Conservation (phyloP, 2,888 invertebrate genomes). For the Choreutis nemorana region DNA sequence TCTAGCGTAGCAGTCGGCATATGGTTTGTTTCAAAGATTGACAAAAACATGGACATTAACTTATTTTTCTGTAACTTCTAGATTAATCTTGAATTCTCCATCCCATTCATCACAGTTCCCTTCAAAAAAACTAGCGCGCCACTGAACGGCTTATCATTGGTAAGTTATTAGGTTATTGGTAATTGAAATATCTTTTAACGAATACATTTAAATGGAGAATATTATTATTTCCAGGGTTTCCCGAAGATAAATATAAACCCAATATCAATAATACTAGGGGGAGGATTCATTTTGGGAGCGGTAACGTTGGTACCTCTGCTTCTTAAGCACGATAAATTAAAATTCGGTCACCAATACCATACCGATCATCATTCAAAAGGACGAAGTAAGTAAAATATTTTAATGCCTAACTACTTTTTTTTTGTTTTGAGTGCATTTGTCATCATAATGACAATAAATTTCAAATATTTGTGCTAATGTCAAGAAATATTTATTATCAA, state of each 20-base stretch:
- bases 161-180: constrained; percentile 10
- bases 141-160: constrained; percentile 23
- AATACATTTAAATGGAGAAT: neutral
- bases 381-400: too few relatives aligned
- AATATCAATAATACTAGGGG: constrained; percentile 66
- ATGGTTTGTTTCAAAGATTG: too few relatives aligned
- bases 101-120: constrained; percentile 75
- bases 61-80: constrained; percentile 29
- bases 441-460: too few relatives aligned
- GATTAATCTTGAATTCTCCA: constrained; percentile 71
- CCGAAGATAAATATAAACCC: constrained; percentile 70
- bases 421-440: too few relatives aligned
- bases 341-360: constrained; percentile 13
- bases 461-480: too few relatives aligned
- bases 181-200: neutral
- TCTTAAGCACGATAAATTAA: constrained; percentile 20
- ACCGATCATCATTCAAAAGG: too few relatives aligned
- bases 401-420: too few relatives aligned
- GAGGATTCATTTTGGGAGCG: constrained; percentile 61
- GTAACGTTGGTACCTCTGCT: constrained; percentile 65
- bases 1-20: too few relatives aligned
- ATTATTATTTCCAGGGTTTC: constrained; percentile 27
- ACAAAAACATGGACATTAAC: neutral
- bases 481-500: too few relatives aligned
- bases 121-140: constrained; percentile 57